Evolutionary conservation across 2,888 invertebrate genomes (phyloP).

Genomic region (Eurytoma adleriae): DNA sequence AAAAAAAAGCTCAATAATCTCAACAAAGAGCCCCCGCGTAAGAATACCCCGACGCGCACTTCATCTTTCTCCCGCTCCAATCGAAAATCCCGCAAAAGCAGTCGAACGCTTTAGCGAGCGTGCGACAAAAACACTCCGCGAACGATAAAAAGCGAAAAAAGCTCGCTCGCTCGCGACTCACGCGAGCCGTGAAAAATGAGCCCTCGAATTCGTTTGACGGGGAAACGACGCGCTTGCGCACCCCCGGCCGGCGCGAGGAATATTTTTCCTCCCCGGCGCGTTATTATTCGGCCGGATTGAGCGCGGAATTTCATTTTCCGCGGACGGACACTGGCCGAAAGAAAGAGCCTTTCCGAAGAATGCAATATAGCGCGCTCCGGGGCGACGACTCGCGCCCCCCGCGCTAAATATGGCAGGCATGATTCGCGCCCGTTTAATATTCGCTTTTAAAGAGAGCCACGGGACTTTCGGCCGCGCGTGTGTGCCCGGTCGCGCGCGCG

Average conservation of each 20-base stretch:
- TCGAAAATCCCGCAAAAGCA: no score
- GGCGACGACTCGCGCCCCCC: not conserved
- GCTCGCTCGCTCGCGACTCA: not conserved
- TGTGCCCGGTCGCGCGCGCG: no score
- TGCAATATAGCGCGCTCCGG: constrained; percentile 25
- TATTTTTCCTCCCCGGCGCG: constrained; percentile 12
- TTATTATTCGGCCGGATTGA: constrained; percentile 58
- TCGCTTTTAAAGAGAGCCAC: not conserved
- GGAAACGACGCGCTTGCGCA: constrained; percentile 9
- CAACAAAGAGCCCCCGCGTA: no score
- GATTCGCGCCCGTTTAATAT: constrained; percentile 50
- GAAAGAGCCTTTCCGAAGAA: constrained; percentile 33
- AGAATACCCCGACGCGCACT: no score
- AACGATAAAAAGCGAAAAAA: constrained; percentile 12
- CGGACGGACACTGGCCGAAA: constrained; percentile 18
- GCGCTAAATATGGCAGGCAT: constrained; percentile 23
- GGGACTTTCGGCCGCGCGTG: no score
- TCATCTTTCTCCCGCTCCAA: no score
- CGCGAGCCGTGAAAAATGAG: constrained; percentile 49
- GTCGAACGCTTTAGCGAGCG: not conserved
- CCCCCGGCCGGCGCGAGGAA: not conserved
- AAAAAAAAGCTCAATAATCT: no score
- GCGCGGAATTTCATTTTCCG: constrained; percentile 68
- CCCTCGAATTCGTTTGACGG: constrained; percentile 35
- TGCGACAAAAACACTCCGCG: not conserved